phyloP scores from a whole-genome alignment of 2,888 invertebrate genomes.

The Agrotis exclamationis region DNA sequence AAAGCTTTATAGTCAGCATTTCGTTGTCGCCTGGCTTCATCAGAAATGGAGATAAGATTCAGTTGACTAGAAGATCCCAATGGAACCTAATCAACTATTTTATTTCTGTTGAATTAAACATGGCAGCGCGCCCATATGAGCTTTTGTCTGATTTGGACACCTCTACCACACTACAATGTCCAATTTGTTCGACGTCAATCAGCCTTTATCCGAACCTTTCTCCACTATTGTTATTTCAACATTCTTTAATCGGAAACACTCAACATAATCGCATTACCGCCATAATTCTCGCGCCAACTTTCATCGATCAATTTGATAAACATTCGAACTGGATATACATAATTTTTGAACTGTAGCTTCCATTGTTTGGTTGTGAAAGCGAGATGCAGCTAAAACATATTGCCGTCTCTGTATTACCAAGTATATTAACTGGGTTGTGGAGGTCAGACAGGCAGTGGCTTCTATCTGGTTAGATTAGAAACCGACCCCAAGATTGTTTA shows the following conservation, averaged over 20 bases:
- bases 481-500: no score
- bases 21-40: no score
- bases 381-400: not conserved
- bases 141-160: not conserved
- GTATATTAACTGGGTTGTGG: no score
- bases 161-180: not conserved
- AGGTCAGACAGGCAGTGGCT: no score
- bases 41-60: no score
- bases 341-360: slow-evolving; percentile 30
- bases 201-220: slow-evolving; percentile 24
- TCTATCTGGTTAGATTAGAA: no score
- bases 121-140: not conserved
- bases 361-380: slow-evolving; percentile 36
- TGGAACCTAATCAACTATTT: no score
- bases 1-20: no score
- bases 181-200: slow-evolving; percentile 34
- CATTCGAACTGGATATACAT: slow-evolving; percentile 31
- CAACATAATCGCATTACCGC: slow-evolving; percentile 27
- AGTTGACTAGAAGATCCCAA: no score
- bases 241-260: slow-evolving; percentile 21
- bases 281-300: slow-evolving; percentile 29
- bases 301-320: slow-evolving; percentile 38
- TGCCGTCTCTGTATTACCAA: no score
- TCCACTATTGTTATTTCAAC: slow-evolving; percentile 22
- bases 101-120: no score